These are phyloP conservation scores for Istiophorus platypterus DNA, from an alignment of 2,113 vertebrate species.

Conservation along the genomic window DNA sequence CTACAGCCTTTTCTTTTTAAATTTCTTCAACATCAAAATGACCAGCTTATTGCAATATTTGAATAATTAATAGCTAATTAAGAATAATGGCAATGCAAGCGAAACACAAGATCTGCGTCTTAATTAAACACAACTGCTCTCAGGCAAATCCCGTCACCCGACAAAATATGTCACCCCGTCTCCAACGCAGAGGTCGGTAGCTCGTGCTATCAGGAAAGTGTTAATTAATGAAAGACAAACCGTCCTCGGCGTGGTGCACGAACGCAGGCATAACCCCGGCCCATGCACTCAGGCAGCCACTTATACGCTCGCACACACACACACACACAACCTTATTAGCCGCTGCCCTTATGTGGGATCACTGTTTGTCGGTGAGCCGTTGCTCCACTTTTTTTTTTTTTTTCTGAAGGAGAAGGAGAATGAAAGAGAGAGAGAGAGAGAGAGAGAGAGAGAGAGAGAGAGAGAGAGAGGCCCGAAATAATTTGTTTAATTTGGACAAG, in stretches of 20 bases:
- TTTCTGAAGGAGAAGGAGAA: constrained; percentile 42
- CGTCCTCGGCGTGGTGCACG: constrained; percentile 87
- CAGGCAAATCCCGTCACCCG: constrained; percentile 82
- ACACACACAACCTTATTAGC: constrained; percentile 84
- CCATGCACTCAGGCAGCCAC: constrained; percentile 37
- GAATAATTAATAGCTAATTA: constrained; percentile 15
- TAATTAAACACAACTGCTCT: constrained; percentile 81
- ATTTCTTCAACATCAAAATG: constrained; percentile 11
- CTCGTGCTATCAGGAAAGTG: constrained; percentile 89
- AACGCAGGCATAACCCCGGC: constrained; percentile 31
- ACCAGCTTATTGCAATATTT: constrained; percentile 14
- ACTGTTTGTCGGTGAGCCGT: constrained; percentile 67
- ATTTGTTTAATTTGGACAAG: constrained; percentile 89
- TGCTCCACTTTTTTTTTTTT: constrained; percentile 67
- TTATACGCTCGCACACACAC: constrained; percentile 31
- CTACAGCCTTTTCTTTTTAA: neutral
- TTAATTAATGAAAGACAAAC: constrained; percentile 93
- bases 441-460: constrained; percentile 54
- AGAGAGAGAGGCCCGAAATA: constrained; percentile 82
- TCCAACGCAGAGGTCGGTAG: constrained; percentile 84
- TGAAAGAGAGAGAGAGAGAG: constrained; percentile 71
- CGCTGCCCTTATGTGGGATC: constrained; percentile 83
- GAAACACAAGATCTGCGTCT: constrained; percentile 47
- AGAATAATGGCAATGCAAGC: constrained; percentile 11
- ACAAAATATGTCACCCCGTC: constrained; percentile 86